Evolutionary conservation across 2,797 vertebrate species (phyloP), one percentile per base, ranked within the genome.

Genomic region (Parotocinclus haroldoi): DNA sequence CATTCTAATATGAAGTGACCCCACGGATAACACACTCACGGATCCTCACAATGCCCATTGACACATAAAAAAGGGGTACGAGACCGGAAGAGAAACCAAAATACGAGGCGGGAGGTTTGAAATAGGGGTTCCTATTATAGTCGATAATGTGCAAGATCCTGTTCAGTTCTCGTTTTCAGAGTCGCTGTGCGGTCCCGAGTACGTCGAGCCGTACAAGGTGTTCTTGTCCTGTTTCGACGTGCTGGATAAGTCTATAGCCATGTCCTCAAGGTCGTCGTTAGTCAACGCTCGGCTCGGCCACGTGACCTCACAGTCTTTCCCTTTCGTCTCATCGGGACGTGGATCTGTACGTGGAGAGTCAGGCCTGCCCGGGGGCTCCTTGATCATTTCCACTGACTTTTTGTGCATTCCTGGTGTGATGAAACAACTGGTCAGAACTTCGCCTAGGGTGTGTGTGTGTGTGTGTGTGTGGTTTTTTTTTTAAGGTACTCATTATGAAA

Each of bases 201-300:
- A 27, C 27, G 27, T 27, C 5, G 80, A 71, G 7, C 80, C 74
- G 65, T 86, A 88, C 67, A 82, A 63, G 39, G 82, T 74, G 8
- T 71, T 83, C 76, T 86, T 91, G 66, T 89, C 88, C 2, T 90
- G 91, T 76, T 90, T 91, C 52, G 94, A 89, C 27, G 94, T 92
- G 81, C 93, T 95, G 75, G 95, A 98, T 66, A 97, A 89, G 75
- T 98, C 95, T 0, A 98, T 97, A 14, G 93, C 95, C 73, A 78
- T 88, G 74, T 89, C 90, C 79, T 88, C 92, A 0, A 77, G 82
- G 78, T 85, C 84, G 46, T 90, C 90, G 4, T 63, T 75, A 51
- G 81, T 73, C 39, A 45, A 80, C 58, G 74, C 80, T 55, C 54
- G 74, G 37, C 65, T 83, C 77, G 62, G 83, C 83, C 75, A 78